Evolutionary conservation across 2,888 invertebrate species (phyloP).

Genomic region (Ferrisia virgata): DNA sequence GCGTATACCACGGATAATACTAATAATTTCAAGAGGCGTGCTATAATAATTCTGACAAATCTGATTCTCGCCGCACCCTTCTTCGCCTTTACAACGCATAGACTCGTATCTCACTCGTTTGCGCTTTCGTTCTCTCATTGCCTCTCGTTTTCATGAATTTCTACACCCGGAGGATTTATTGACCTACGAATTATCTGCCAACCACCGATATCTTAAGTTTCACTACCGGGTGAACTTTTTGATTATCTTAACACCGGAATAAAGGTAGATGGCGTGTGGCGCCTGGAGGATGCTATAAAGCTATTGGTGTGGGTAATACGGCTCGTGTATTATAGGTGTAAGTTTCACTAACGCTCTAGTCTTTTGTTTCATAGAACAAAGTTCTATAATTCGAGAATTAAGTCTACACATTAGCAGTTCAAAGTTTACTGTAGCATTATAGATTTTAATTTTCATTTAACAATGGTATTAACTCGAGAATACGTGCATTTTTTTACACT

Average conservation of each 20-base stretch:
- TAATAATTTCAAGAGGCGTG: no score
- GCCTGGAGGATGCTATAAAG: background rate
- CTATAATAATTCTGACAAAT: no score
- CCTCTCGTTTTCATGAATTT: background rate
- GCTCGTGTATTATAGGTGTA: background rate
- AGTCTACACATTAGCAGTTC: background rate
- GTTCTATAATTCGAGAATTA: background rate
- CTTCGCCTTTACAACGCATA: no score
- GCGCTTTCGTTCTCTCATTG: no score
- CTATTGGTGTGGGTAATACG: background rate
- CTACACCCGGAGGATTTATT: background rate
- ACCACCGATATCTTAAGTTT: background rate
- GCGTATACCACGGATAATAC: no score
- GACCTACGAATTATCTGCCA: background rate
- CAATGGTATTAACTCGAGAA: background rate
- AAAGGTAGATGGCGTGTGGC: background rate
- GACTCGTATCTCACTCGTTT: no score
- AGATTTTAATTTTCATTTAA: slow-evolving; percentile 3
- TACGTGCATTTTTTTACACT: background rate
- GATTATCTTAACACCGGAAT: background rate
- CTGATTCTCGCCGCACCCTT: no score
- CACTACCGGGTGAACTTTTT: background rate
- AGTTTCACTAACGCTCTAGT: no score
- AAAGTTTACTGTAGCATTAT: background rate
- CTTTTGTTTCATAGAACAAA: background rate